Conservation (phyloP, 2,888 invertebrate genomes). For the Chloroclystis v-ata region DNA sequence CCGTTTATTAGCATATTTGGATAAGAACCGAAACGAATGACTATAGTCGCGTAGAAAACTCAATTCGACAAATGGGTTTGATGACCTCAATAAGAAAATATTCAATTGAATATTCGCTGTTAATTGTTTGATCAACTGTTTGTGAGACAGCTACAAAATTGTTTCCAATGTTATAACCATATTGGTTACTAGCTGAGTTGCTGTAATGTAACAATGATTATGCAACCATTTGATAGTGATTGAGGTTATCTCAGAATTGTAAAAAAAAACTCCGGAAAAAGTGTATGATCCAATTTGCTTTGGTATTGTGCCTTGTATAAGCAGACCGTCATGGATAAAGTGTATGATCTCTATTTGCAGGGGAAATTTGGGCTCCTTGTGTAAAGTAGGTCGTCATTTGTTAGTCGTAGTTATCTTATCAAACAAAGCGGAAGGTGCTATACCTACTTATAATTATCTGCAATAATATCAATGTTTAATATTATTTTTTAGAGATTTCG, state of each 20-base stretch:
- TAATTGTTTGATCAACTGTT: conserved; percentile 17
- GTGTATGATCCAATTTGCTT: no score
- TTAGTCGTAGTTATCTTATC: no score
- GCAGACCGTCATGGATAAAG: no score
- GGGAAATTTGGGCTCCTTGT: no score
- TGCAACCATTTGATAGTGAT: conserved; percentile 1
- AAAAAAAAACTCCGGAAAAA: neutral
- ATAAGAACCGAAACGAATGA: conserved; percentile 3
- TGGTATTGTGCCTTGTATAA: no score
- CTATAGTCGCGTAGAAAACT: conserved; percentile 2
- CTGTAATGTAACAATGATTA: neutral
- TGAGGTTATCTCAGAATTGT: conserved; percentile 10
- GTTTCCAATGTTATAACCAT: neutral
- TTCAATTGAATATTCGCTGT: conserved; percentile 7
- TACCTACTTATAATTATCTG: no score
- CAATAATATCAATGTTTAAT: no score
- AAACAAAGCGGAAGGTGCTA: no score
- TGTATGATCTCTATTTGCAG: no score
- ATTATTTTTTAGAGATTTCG: no score
- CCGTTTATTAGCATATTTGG: conserved; percentile 3
- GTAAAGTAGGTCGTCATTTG: no score
- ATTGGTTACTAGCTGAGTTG: neutral
- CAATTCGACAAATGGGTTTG: conserved; percentile 8
- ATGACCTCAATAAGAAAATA: conserved; percentile 5
- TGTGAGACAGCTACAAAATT: conserved; percentile 4